These are phyloP conservation scores for Mormyrus hasselquistii DNA, from an alignment of 2,797 vertebrate genomes.

Conservation along the genomic window DNA sequence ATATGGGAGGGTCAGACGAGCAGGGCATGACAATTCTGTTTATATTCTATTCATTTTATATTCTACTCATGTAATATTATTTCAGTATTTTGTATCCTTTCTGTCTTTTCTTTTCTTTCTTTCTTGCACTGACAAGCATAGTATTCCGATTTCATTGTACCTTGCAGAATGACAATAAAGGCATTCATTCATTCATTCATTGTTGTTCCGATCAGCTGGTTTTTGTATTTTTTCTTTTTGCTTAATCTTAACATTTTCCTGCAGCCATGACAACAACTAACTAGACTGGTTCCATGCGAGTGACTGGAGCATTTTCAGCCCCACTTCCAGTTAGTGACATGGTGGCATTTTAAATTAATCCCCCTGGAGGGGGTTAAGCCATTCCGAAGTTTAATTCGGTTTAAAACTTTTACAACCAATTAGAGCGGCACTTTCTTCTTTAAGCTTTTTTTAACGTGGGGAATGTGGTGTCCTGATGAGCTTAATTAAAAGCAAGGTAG, in stretches of 20 bases:
- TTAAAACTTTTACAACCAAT: constrained; percentile 11
- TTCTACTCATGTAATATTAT: background rate
- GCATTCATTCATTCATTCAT: background rate
- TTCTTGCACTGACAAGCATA: background rate
- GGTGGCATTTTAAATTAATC: constrained; percentile 2
- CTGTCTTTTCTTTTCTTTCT: background rate
- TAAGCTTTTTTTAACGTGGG: background rate
- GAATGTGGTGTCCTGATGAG: background rate
- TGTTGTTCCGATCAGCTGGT: background rate
- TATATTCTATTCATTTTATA: background rate
- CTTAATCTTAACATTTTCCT: background rate
- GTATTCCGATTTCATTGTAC: background rate
- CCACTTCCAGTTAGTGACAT: background rate
- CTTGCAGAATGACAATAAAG: background rate
- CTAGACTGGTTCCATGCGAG: background rate
- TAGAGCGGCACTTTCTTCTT: background rate
- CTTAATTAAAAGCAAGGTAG: constrained; percentile 11
- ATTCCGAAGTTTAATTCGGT: background rate
- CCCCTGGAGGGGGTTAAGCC: background rate
- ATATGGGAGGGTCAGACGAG: too few relatives aligned
- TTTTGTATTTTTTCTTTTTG: background rate
- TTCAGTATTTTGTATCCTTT: background rate
- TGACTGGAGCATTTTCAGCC: background rate
- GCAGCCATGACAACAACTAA: background rate
- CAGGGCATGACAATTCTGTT: background rate